phyloP scores from a whole-genome alignment of 2,888 invertebrate species.

The Imbricaverruca yamaguchii region DNA sequence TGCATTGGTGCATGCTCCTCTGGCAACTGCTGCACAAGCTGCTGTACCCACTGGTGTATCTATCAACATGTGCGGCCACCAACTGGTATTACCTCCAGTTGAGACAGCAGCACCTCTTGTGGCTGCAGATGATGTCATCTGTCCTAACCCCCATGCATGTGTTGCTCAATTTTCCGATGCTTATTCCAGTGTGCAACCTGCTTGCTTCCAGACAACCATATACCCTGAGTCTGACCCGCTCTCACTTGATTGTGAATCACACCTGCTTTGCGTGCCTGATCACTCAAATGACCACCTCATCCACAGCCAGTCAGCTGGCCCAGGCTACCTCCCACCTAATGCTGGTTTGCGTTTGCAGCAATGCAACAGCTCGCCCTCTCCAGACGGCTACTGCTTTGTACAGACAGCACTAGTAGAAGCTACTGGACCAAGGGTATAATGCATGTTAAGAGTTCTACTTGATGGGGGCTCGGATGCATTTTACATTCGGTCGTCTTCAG shows the following conservation, averaged over 20 bases:
- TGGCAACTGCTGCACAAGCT: too few relatives aligned
- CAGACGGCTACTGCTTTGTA: not conserved
- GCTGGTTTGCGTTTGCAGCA: not conserved
- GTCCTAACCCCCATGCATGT: too few relatives aligned
- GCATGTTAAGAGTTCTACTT: not conserved
- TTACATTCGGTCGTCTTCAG: not conserved
- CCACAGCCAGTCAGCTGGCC: not conserved
- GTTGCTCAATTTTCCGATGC: not conserved
- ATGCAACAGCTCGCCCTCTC: not conserved
- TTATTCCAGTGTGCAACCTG: not conserved
- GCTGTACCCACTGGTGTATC: too few relatives aligned
- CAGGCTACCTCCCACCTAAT: not conserved
- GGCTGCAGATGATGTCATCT: too few relatives aligned
- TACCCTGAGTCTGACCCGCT: not conserved
- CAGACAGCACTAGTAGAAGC: not conserved
- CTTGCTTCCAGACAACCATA: not conserved
- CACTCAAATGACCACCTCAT: too few relatives aligned
- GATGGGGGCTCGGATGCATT: not conserved
- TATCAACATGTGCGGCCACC: not conserved
- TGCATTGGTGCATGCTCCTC: not conserved
- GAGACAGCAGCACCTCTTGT: too few relatives aligned
- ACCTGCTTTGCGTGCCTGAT: too few relatives aligned
- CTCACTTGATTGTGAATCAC: too few relatives aligned
- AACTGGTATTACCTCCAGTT: too few relatives aligned
- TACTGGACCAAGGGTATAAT: not conserved